Evolutionary conservation across 2,888 invertebrate species (phyloP).

Genomic region (Erebia epiphron): DNA sequence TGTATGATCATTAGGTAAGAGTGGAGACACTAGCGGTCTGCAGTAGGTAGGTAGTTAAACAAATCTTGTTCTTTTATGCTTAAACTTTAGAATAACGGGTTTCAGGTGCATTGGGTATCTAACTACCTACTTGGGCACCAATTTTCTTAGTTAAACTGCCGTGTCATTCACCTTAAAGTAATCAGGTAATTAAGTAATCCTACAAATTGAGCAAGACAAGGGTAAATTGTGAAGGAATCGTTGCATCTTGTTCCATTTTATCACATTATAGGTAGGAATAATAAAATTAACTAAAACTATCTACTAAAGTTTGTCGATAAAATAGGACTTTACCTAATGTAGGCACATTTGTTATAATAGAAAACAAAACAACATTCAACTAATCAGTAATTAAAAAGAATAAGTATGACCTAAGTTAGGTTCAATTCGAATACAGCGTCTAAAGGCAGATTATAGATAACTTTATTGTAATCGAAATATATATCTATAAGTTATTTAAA

Average conservation of each 20-base stretch:
- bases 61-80: too few species aligned
- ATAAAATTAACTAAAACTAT: not conserved
- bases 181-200: not conserved
- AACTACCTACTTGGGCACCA: not conserved
- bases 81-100: not conserved
- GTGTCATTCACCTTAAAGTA: not conserved
- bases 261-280: not conserved
- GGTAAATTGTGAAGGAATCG: not conserved
- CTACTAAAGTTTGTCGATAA: too few species aligned
- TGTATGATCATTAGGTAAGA: too few species aligned
- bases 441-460: not conserved
- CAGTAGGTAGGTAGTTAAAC: too few species aligned
- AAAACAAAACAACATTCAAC: too few species aligned
- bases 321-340: too few species aligned
- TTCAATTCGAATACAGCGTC: not conserved
- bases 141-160: not conserved
- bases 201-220: conserved; percentile 11
- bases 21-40: too few species aligned
- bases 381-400: too few species aligned
- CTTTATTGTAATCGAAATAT: not conserved
- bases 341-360: too few species aligned
- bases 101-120: not conserved
- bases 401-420: too few species aligned
- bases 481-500: too few species aligned
- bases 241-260: not conserved